Conservation (phyloP, 2,888 invertebrate genomes). For the Dryomyza anilis region DNA sequence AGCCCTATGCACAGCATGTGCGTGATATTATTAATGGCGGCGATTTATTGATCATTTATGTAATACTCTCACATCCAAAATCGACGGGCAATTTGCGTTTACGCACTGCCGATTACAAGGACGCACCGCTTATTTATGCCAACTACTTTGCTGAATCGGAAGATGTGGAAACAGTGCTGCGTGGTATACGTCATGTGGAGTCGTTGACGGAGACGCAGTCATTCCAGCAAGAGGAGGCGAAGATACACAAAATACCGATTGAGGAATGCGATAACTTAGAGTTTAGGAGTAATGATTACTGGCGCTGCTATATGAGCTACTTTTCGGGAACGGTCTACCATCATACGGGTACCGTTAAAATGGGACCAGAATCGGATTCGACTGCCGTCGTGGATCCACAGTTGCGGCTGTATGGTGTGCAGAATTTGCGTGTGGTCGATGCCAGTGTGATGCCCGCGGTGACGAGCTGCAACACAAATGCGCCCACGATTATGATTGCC, state of each 20-base stretch:
- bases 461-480: conserved; percentile 82
- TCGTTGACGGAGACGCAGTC: conserved; percentile 58
- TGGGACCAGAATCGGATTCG: conserved; percentile 68
- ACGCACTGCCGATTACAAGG: conserved; percentile 62
- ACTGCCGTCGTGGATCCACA: conserved; percentile 71
- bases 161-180: conserved; percentile 39
- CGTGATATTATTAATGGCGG: conserved; percentile 8
- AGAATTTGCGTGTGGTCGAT: conserved; percentile 70
- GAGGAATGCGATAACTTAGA: conserved; percentile 40
- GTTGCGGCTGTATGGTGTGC: conserved; percentile 68
- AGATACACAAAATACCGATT: conserved; percentile 39
- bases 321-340: conserved; percentile 71
- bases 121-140: conserved; percentile 64
- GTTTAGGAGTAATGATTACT: conserved; percentile 62
- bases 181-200: conserved; percentile 49
- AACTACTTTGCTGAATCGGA: conserved; percentile 62
- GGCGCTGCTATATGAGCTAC: conserved; percentile 71
- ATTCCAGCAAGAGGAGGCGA: conserved; percentile 53
- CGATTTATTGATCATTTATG: conserved; percentile 34
- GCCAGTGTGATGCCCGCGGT: conserved; percentile 79
- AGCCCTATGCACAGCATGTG: conserved; percentile 24
- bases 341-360: conserved; percentile 71
- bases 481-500: conserved; percentile 83
- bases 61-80: conserved; percentile 51
- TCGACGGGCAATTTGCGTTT: conserved; percentile 63